Base-by-base conservation (phyloP, 1,140 invertebrate genomes). In the Stegodyphus mimosarum region DNA sequence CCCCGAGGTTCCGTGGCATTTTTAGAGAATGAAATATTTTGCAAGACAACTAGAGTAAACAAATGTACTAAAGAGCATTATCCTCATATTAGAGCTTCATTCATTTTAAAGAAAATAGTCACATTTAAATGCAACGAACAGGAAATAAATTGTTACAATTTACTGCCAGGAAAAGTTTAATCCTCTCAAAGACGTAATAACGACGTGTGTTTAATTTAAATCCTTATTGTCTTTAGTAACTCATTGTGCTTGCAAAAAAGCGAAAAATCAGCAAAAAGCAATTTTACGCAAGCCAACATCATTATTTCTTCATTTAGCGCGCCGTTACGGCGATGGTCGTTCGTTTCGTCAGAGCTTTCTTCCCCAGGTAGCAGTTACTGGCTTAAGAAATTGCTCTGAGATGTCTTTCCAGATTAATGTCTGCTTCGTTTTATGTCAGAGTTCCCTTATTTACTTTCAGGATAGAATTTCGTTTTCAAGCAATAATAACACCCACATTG, bases 391-490 rank as follows among this genome's bases (percentile, higher is more conserved):
- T 60, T 75, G 73, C 17, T 48, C 33, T 15, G 17, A 60, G 33
- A 75, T 33, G 73, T 75, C 52, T 63, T 75, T 60, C 11, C 48
- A 55, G n/a, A 75, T 75, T 63, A 60, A 75, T 75, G 73, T 7
- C 49, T n/a, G 33, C 6, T 63, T 75, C 55, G 33, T 75, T 75
- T 60, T 33, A 11, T 17, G 55, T 55, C 15, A 33, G 52, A 11
- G 13, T 75, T 48, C 18, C 60, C 55, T 75, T 75, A 75, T 75
- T 75, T 75, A 63, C 53, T 75, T 48, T 13, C 33, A 5, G 6
- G 33, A 33, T 33, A 33, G 33, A 3, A 33, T 33, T 33, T 33
- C 33, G 1, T 33, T 33, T 33, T 33, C 33, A 33, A 33, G 33
- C 3, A 33, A 33, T 3, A 33, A 33, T 3, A 33, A 33, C 33